Evolutionary conservation across 2,888 invertebrate species (phyloP), one percentile per base, ranked within the genome.

Genomic region (Drosophila picticornis): DNA sequence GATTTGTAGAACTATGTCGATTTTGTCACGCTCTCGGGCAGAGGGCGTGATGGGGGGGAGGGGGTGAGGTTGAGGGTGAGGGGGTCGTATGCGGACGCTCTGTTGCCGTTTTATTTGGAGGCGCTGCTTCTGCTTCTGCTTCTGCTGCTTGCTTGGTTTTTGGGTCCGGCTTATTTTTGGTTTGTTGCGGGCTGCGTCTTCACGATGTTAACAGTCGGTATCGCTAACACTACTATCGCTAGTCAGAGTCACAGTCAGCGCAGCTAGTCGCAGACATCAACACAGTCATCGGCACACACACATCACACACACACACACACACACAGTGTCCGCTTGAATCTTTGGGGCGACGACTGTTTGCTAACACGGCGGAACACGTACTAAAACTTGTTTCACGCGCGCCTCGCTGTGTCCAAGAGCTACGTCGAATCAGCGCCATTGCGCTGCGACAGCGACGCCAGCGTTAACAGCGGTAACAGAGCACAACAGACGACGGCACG

Each of bases 281-380:
- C 22, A 46, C 46, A 46, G 34, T 29, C 29, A 29, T 29, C 29
- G 29, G n/a, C 40, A n/a, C 62, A 25, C 29, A 36, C 16, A 25
- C 46, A 2, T n/a, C 38, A 63, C 27, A 43, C 36, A 22, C 43
- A 16, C 62, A 25, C 29, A 36, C 16, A 25, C 50, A n/a, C 34
- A 64, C 34, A 46, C 34, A 48, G 72, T 58, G 72, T 77, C 67
- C 67, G 68, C 57, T 68, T 25, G 31, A 48, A 40, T 48, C 34
- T 57, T 59, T 75, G 43, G 67, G 57, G 60, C 69, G 65, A 77
- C 88, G 93, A 92, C 92, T 92, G 93, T 88, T 91, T 92, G 91
- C 93, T 91, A 87, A 91, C 92, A 91, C 92, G 92, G 91, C 92
- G 92, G 92, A 92, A 92, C 91, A 92, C 92, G 93, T 92, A 93